Conservation (phyloP, 2,797 vertebrate genomes). For the Syncerus caffer region DNA sequence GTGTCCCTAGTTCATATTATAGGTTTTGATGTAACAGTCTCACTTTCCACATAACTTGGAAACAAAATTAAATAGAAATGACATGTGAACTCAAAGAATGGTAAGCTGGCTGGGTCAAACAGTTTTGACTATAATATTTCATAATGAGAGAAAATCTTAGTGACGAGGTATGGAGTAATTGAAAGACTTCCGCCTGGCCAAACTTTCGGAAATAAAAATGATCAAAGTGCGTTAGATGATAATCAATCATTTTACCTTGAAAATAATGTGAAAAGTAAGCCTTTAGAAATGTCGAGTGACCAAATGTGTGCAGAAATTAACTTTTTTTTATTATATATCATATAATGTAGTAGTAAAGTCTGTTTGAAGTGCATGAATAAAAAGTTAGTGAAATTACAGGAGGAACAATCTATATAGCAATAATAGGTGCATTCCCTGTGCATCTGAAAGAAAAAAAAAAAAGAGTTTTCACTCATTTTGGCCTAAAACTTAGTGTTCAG, state of each 20-base stretch:
- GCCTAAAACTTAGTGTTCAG: constrained; percentile 88
- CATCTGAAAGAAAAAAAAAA: constrained; percentile 84
- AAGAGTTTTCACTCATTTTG: constrained; percentile 88
- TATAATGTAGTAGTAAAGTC: constrained; percentile 87
- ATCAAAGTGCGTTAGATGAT: constrained; percentile 17
- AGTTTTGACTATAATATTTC: not conserved
- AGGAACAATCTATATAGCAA: constrained; percentile 88
- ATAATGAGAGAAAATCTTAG: not conserved
- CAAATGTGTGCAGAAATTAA: constrained; percentile 86
- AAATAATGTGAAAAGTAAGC: constrained; percentile 36
- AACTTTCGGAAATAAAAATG: constrained; percentile 67
- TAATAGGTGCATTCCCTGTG: constrained; percentile 88
- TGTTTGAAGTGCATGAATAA: constrained; percentile 88
- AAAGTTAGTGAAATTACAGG: constrained; percentile 88
- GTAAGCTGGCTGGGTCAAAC: not conserved
- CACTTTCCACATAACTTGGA: not conserved
- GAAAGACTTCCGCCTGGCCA: constrained; percentile 58
- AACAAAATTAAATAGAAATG: not conserved
- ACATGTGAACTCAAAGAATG: not conserved
- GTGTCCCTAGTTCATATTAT: not conserved
- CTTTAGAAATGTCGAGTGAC: constrained; percentile 74
- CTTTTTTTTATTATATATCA: constrained; percentile 83
- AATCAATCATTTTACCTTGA: constrained; percentile 56
- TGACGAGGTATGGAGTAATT: not conserved
- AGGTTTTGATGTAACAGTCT: not conserved